These are phyloP conservation scores for Polyommatus icarus DNA, from an alignment of 2,888 invertebrate species.

Conservation along the genomic window DNA sequence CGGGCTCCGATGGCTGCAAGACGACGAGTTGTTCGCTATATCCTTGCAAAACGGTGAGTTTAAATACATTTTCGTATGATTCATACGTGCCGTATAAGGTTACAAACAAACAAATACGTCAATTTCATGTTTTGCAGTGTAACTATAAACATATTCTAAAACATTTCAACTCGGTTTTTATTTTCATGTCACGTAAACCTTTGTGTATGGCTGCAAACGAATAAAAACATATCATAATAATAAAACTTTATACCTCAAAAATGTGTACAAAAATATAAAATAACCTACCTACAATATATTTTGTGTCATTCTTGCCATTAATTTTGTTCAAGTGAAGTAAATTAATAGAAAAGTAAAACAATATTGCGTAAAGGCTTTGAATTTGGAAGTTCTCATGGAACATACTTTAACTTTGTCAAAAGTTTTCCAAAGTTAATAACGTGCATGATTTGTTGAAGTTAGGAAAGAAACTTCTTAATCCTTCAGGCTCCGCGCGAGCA, in stretches of 20 bases:
- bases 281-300: not conserved
- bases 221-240: conserved; percentile 8
- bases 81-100: conserved; percentile 9
- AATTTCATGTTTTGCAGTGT: not conserved
- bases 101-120: not conserved
- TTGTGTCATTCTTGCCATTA: not conserved
- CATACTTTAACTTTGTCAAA: not conserved
- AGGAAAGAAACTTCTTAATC: not conserved
- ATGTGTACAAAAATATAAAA: conserved; percentile 1
- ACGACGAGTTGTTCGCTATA: conserved; percentile 74
- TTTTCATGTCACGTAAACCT: not conserved
- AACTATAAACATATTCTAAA: not conserved
- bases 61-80: not conserved
- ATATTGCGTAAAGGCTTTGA: not conserved
- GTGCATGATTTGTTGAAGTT: not conserved
- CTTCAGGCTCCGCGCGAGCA: no score
- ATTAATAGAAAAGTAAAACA: not conserved
- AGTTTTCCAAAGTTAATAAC: not conserved
- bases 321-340: not conserved
- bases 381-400: not conserved
- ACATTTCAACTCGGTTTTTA: not conserved
- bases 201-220: not conserved
- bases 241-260: not conserved
- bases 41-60: conserved; percentile 74
- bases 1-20: conserved; percentile 75